phyloP scores from a whole-genome alignment of 2,113 vertebrate species.

The Manacus vitellinus region DNA sequence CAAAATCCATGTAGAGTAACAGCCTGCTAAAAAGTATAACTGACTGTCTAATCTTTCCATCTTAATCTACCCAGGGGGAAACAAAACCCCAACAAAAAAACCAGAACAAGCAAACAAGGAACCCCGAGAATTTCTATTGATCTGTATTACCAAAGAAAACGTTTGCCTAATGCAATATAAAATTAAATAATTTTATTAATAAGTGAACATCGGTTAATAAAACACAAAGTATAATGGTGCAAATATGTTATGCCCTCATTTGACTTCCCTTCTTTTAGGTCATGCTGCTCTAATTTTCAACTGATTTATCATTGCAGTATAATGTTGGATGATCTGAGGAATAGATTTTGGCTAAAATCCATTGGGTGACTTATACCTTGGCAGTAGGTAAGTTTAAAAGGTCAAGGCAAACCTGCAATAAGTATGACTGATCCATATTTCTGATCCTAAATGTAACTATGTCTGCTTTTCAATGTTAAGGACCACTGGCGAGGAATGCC shows the following conservation, averaged over 20 bases:
- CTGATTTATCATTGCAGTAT: not conserved
- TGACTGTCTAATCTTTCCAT: not conserved
- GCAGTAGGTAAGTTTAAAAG: not conserved
- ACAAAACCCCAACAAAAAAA: not conserved
- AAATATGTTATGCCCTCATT: not conserved
- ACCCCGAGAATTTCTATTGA: not conserved
- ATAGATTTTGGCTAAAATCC: not conserved
- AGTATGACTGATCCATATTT: not conserved
- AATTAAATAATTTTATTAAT: not conserved
- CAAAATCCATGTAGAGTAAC: not conserved
- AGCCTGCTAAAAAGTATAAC: not conserved
- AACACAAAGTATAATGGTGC: not conserved
- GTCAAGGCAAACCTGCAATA: not conserved
- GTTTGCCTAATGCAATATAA: not conserved
- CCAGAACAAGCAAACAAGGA: not conserved
- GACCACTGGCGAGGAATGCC: not conserved
- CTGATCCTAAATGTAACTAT: not conserved
- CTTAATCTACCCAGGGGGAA: not conserved
- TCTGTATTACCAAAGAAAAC: not conserved
- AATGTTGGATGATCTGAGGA: not conserved
- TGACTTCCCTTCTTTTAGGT: not conserved
- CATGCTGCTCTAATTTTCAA: not conserved
- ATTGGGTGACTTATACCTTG: not conserved
- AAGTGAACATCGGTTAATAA: not conserved
- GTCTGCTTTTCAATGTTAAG: not conserved